Percentiles rank a stretch among this genome's conserved stretches.
phyloP scores from a whole-genome alignment of 1,140 invertebrate genomes.

The Proctacanthus coquilletti region DNA sequence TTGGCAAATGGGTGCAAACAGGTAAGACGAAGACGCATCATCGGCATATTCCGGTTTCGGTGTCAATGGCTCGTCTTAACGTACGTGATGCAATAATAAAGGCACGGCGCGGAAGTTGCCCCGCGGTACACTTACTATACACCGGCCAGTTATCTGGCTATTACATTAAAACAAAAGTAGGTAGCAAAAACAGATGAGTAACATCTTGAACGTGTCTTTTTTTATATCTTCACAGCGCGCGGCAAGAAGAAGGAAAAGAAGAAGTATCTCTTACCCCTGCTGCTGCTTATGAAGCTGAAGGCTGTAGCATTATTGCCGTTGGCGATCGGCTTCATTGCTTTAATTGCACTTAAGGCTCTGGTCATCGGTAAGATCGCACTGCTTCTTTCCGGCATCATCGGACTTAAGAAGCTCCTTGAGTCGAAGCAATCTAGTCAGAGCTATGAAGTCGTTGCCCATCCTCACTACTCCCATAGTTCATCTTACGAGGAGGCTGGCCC shows the following conservation, averaged over 20 bases:
- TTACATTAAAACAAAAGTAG: neutral
- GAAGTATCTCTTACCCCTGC: slow-evolving; percentile 55
- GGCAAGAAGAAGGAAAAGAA: slow-evolving; percentile 56
- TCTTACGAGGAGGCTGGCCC: slow-evolving; percentile 37
- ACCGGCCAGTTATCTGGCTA: neutral
- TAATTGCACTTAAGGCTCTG: slow-evolving; percentile 69
- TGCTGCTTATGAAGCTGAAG: slow-evolving; percentile 62
- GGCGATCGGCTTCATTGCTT: slow-evolving; percentile 55
- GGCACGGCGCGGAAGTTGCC: neutral
- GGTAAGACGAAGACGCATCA: no score
- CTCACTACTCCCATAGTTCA: slow-evolving; percentile 41
- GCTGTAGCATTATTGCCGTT: slow-evolving; percentile 60
- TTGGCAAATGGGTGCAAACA: no score
- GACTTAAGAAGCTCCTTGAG: slow-evolving; percentile 59
- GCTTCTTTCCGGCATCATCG: slow-evolving; percentile 56
- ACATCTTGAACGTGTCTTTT: neutral
- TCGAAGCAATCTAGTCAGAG: slow-evolving; percentile 46
- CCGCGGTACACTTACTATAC: neutral
- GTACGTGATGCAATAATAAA: no score
- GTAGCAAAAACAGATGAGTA: no score
- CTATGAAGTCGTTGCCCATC: slow-evolving; percentile 58
- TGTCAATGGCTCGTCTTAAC: no score
- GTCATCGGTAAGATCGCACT: slow-evolving; percentile 65
- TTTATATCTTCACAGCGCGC: slow-evolving; percentile 36
- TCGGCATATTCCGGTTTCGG: neutral